phyloP scores from a whole-genome alignment of 2,113 vertebrate species.

The Eudyptes chrysolophus region DNA sequence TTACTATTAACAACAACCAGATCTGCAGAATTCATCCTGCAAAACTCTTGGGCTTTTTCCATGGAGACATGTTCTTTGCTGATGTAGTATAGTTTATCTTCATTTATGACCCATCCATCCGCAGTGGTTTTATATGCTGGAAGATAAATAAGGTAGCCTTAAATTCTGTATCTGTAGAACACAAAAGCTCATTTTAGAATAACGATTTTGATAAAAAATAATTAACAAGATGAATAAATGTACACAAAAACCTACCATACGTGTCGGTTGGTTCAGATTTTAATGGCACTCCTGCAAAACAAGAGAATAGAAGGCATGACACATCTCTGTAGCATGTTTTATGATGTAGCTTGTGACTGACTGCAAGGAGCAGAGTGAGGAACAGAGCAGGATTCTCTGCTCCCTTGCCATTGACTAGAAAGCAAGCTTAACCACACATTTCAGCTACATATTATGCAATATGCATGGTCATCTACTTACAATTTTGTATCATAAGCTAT shows the following conservation, averaged over 20 bases:
- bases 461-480: neutral
- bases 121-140: slow-evolving; percentile 80
- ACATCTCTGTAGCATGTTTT: fast-evolving
- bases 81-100: slow-evolving; percentile 86
- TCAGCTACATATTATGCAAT: neutral
- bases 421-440: neutral
- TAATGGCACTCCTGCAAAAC: slow-evolving; percentile 77
- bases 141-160: neutral
- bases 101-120: slow-evolving; percentile 88
- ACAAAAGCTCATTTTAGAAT: neutral
- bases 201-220: neutral
- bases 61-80: slow-evolving; percentile 77
- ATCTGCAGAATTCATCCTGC: slow-evolving; percentile 84
- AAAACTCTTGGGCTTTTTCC: slow-evolving; percentile 84
- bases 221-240: neutral
- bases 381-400: neutral
- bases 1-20: slow-evolving; percentile 82
- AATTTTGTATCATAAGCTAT: neutral
- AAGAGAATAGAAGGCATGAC: neutral
- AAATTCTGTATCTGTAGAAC: neutral
- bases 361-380: neutral
- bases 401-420: neutral
- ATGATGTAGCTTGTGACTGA: neutral
- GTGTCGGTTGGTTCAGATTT: slow-evolving; percentile 77
- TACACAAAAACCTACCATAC: slow-evolving; percentile 65